Conservation (phyloP, 1,140 invertebrate genomes). For the Eumaeus atala region DNA sequence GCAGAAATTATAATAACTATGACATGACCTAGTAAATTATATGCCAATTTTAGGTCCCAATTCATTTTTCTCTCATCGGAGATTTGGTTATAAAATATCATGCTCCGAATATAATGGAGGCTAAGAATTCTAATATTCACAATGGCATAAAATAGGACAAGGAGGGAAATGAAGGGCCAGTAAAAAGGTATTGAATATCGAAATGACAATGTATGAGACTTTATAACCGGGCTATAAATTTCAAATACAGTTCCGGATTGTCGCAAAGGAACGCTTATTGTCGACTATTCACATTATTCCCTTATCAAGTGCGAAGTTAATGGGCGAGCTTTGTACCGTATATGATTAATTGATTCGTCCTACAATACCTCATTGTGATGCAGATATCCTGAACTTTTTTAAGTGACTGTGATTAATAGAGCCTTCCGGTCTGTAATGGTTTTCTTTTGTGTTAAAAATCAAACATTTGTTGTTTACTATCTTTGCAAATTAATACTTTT, state of each 20-base stretch:
- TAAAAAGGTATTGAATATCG: slow-evolving; percentile 27
- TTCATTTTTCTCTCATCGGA: too few species aligned
- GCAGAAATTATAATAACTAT: too few species aligned
- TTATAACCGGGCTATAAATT: slow-evolving; percentile 41
- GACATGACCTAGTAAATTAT: too few species aligned
- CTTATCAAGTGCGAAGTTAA: slow-evolving; percentile 66
- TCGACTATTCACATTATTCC: slow-evolving; percentile 54
- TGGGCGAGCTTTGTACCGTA: slow-evolving; percentile 56
- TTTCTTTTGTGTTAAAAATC: slow-evolving; percentile 1
- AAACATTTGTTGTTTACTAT: too few species aligned
- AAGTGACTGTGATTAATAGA: slow-evolving; percentile 52
- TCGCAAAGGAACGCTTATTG: slow-evolving; percentile 48
- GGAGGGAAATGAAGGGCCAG: slow-evolving; percentile 11
- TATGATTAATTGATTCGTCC: slow-evolving; percentile 64
- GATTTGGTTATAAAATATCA: too few species aligned
- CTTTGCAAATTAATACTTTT: too few species aligned
- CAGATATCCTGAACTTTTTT: slow-evolving; percentile 58
- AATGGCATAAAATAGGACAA: slow-evolving; percentile 7
- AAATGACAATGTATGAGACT: slow-evolving; percentile 35
- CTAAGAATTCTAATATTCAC: not conserved
- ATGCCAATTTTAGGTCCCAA: too few species aligned
- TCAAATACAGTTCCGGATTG: slow-evolving; percentile 36
- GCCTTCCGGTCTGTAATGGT: slow-evolving; percentile 2
- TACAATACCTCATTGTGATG: slow-evolving; percentile 57
- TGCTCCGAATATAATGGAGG: too few species aligned